Base-by-base conservation (phyloP, 2,888 invertebrate species). In the Hoplodrina ambigua region DNA sequence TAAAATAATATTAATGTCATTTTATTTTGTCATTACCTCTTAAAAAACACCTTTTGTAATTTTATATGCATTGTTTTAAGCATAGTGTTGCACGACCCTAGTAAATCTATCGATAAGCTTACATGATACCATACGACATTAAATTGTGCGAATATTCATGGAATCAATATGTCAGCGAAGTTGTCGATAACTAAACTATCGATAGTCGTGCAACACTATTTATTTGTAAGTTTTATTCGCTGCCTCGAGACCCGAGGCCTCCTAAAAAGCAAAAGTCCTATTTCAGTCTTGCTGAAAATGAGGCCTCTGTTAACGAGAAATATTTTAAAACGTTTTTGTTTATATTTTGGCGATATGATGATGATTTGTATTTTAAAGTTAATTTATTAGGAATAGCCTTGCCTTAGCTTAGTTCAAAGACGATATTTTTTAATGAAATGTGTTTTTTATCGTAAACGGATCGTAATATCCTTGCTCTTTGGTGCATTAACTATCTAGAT, bases 231-330 rank as follows among this genome's bases (percentile, higher is more conserved):
- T 30, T n/a, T 72, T n/a, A 1, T 10, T 37, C 1, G 25, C 11
- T 10, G 8, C 17, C 10, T 37, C 5, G 57, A 72, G 25, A n/a
- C 15, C 6, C 41, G 7, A 50, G 6, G 20, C 50, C 72, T 61
- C 46, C 61, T 19, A 30, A 53, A 54, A 58, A 53, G 68, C 17
- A 57, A 46, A 1, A 2, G 33, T 53, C 67, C 46, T 53, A 64
- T 58, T 44, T 17, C 41, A 69, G 63, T 68, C 63, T 79, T 74
- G 53, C 69, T 79, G 60, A 77, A 44, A 46, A 57, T 50, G 69
- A 69, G 50, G 37, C 15, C 19, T 15, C 20, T 59, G 17, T 20
- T 13, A 15, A 74, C 3, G 25, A 59, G 44, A 44, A 50, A 20
- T 8, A 46, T 70, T 44, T 44, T 33, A 1, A 15, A 44, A 50